A percentile compares a stretch with the other conserved stretches of the same genome.
Evolutionary conservation across 2,888 invertebrate species (phyloP).

Genomic region (Platypus cylindrus): DNA sequence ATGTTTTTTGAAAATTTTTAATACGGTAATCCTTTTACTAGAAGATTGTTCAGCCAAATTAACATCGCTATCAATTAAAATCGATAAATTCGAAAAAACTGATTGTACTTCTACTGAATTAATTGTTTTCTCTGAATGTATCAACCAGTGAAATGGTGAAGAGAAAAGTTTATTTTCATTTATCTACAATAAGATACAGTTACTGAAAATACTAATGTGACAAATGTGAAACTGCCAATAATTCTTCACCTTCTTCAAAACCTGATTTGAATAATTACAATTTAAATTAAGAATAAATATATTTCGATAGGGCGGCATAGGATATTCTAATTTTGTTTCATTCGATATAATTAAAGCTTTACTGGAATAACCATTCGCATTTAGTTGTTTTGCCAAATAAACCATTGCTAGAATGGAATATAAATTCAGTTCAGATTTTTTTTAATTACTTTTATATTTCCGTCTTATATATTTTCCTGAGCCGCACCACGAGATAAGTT

Average conservation of each 20-base stretch:
- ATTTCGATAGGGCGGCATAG: background rate
- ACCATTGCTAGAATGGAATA: slow-evolving; percentile 1
- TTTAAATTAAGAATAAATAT: slow-evolving; percentile 1
- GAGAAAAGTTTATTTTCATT: slow-evolving; percentile 36
- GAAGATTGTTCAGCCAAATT: slow-evolving; percentile 31
- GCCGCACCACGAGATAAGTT: background rate
- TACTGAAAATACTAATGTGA: background rate
- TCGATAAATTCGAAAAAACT: slow-evolving; percentile 18
- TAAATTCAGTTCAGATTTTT: background rate
- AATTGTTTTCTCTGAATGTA: slow-evolving; percentile 18
- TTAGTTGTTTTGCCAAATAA: background rate
- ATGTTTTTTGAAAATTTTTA: slow-evolving; percentile 23
- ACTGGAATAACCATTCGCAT: background rate
- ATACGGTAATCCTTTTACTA: slow-evolving; percentile 24
- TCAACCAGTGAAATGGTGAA: slow-evolving; percentile 42
- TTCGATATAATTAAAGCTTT: background rate
- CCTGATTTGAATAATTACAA: no score
- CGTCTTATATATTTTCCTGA: background rate
- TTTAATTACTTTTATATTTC: background rate
- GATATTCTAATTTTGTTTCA: background rate
- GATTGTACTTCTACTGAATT: slow-evolving; percentile 7
- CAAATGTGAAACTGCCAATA: no score
- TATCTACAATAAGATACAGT: slow-evolving; percentile 29
- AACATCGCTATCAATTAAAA: slow-evolving; percentile 41
- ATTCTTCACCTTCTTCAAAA: no score